A percentile compares a stretch with the other conserved stretches of the same genome.
Conservation (phyloP, 2,888 invertebrate species). For the Tuberolachnus salignus region DNA sequence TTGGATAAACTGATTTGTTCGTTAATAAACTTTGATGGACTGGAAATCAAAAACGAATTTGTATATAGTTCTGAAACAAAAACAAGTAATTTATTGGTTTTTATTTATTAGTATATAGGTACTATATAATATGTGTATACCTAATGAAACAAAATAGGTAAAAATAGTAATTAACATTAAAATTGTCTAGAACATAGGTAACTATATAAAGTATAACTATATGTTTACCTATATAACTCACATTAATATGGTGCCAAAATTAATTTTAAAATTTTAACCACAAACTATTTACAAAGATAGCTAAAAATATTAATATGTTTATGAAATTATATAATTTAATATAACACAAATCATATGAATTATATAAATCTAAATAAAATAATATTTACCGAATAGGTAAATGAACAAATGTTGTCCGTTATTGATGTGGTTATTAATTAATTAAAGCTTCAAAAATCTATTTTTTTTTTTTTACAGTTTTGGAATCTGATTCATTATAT, state of each 20-base stretch:
- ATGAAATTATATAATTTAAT: too few species aligned
- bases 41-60: conserved; percentile 55
- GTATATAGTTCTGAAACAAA: conserved; percentile 55
- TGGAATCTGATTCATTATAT: too few species aligned
- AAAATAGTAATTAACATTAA: background rate
- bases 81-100: conserved; percentile 46
- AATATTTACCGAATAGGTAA: too few species aligned
- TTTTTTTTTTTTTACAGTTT: too few species aligned
- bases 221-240: too few species aligned
- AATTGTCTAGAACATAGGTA: background rate
- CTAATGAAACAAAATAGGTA: conserved; percentile 5
- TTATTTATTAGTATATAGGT: conserved; percentile 13
- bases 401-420: too few species aligned
- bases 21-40: conserved; percentile 42
- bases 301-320: too few species aligned
- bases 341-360: too few species aligned
- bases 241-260: background rate
- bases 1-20: conserved; percentile 52
- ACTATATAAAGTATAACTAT: background rate
- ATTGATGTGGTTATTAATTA: too few species aligned
- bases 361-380: too few species aligned
- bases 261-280: background rate
- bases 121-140: background rate
- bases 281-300: background rate
- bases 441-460: too few species aligned